Evolutionary conservation across 2,113 vertebrate genomes (phyloP), one percentile per base, ranked within the genome.

Genomic region (Barnardius zonarius): DNA sequence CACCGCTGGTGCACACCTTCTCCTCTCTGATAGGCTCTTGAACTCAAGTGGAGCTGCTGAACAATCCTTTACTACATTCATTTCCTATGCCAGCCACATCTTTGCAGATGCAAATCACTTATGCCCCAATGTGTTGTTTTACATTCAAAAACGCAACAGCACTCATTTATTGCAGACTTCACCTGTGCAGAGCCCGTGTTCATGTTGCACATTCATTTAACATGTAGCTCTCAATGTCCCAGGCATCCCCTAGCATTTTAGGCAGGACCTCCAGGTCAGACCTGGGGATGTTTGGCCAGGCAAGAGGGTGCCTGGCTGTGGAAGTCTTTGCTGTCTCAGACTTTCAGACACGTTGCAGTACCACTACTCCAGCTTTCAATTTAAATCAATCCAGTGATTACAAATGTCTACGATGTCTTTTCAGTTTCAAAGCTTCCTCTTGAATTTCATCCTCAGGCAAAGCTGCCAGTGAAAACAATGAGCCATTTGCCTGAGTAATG

Each of bases 401-500:
- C 0, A 0, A 48, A 72, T 76, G 88, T 66, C 83, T 82, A 64
- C 18, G 23, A 37, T 2, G 25, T 73, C 73, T 94, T 84, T 55
- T 37, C 62, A 86, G 54, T 92, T 81, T 88, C 69, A 86, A 86
- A 84, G 62, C 52, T 86, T 93, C 76, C 55, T 94, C 80, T 79
- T 92, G 64, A 78, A 72, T 92, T 94, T 94, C 83, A 82, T 82
- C 78, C 48, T 88, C 0, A 0, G 55, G 54, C 66, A 93, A 74
- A 91, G 80, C 83, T 94, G 83, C 77, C 95, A 90, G 76, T 88
- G 67, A 93, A 96, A 94, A 93, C 95, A 95, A 86, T 73, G 80
- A 94, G 83, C 86, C 12, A 0, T 90, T 96, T 72, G 77, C 93
- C 44, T 69, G 86, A 90, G 51, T 92, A 96, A 96, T 69, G 86